Evolutionary conservation across 1,140 invertebrate genomes (phyloP), one percentile per base, ranked within the genome.

Genomic region (Diachasmimorpha longicaudata): DNA sequence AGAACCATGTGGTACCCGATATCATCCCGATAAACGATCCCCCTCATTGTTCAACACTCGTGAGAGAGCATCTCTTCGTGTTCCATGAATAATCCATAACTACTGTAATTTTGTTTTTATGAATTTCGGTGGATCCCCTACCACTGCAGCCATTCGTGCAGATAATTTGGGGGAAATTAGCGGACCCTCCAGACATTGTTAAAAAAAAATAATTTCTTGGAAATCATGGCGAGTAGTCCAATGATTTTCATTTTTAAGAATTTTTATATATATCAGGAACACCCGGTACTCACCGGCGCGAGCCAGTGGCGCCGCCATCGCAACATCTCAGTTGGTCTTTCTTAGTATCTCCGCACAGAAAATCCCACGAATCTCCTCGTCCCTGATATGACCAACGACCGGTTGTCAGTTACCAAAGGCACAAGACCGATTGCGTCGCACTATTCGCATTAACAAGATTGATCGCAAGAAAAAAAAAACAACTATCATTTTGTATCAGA

Each of bases 401-500:
- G 73, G 63, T 75, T 75, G 73, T 75, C 73, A 68, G 73, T 75
- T 70, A 52, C 68, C 46, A 55, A 75, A 70, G 66, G 42, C 46
- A 52, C 42, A 4, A 68, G 46, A 44, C 67, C 73, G 52, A 75
- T 75, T 75, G 73, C 67, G 73, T 75, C 67, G 63, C 31, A 48
- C 58, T 63, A 16, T 52, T 16, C 16, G 5, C 16, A 52, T 8
- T 16, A 52, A 6, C 14, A 52, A 52, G 13, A 42, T 42, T 42
- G 39, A 42, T 42, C 39, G 11, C 39, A 4, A 9, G 9, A 42
- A 42, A 42, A 42, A 13, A 31, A 13, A 31, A 31, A 31, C 2
- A 31, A 6, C 31, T 3, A 31, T 31, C 2, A 31, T 31, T 31
- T 31, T 2, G 6, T 31, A 2, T 31, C 2, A 31, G 9, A 42